Percentiles rank a stretch among this genome's conserved stretches.
Conservation (phyloP, 2,797 vertebrate genomes). For the Microctenopoma lineatum region DNA sequence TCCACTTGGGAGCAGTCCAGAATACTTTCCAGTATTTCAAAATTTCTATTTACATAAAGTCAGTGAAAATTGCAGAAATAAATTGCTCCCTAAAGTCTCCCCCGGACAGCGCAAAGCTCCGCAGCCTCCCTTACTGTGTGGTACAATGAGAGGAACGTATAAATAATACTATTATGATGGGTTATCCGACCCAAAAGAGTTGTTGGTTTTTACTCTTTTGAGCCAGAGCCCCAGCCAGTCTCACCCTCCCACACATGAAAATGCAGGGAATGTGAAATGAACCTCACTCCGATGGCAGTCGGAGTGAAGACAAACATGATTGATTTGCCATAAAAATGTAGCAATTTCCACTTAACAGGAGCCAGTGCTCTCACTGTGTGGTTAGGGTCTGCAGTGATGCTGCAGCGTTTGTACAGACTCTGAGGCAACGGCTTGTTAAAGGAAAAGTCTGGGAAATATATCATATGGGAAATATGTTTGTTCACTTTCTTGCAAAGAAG, state of each 20-base stretch:
- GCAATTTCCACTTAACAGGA: constrained; percentile 76
- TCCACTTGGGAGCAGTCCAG: constrained; percentile 22
- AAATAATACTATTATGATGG: constrained; percentile 77
- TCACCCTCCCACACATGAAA: constrained; percentile 75
- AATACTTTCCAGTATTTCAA: constrained; percentile 55
- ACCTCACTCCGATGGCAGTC: constrained; percentile 72
- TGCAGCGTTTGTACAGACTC: constrained; percentile 30
- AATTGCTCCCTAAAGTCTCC: constrained; percentile 64
- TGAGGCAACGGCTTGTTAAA: constrained; percentile 23
- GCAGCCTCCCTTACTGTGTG: constrained; percentile 49
- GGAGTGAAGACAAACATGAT: constrained; percentile 75
- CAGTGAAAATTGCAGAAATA: constrained; percentile 56
- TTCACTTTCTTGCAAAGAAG: constrained; percentile 1
- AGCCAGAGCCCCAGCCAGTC: constrained; percentile 59
- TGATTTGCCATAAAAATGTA: constrained; percentile 75
- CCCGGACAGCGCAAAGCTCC: constrained; percentile 40
- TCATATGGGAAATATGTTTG: background rate
- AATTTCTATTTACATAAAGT: constrained; percentile 67
- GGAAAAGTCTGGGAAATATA: background rate
- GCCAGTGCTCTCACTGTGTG: constrained; percentile 64
- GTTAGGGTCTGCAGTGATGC: constrained; percentile 41
- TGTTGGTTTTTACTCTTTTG: constrained; percentile 45
- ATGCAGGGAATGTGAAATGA: constrained; percentile 79
- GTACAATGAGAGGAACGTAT: constrained; percentile 66
- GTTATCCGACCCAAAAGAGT: constrained; percentile 67